These are phyloP conservation scores for Porites australiensis DNA, from an alignment of 64 coral and sea anemone genomes.

Conservation along the genomic window DNA sequence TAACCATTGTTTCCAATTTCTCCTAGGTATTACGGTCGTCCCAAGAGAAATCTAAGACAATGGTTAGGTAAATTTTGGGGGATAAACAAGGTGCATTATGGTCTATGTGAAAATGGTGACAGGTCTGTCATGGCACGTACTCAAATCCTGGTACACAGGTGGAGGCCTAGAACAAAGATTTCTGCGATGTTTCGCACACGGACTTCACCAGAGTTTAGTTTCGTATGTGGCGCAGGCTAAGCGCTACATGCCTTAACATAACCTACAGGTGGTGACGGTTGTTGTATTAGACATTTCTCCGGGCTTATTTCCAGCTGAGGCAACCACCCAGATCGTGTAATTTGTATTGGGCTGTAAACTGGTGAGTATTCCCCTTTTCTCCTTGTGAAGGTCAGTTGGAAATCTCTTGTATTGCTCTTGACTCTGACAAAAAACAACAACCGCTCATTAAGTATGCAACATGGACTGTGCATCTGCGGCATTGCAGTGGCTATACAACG, in stretches of 20 bases:
- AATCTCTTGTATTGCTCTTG: not conserved
- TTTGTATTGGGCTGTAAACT: not conserved
- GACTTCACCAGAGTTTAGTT: not conserved
- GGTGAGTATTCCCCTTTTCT: not conserved
- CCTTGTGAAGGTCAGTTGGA: not conserved
- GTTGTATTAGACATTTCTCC: not conserved
- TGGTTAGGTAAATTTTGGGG: too few species aligned
- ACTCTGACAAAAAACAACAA: not conserved
- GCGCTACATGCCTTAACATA: not conserved
- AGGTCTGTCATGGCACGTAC: too few species aligned
- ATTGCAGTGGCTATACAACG: too few species aligned
- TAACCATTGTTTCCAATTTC: too few species aligned
- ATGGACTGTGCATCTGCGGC: not conserved
- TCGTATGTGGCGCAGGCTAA: not conserved
- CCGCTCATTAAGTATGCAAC: not conserved
- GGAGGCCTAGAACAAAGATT: too few species aligned
- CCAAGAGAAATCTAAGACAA: too few species aligned
- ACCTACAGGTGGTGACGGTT: not conserved
- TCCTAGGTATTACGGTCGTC: too few species aligned
- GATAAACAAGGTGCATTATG: too few species aligned
- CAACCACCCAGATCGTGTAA: not conserved
- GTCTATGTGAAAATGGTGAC: too few species aligned
- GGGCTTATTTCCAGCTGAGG: not conserved
- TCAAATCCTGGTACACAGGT: too few species aligned
- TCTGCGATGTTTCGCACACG: too few species aligned